Base-by-base conservation (phyloP, 1,140 invertebrate genomes). In the Aphaenogaster rudis region DNA sequence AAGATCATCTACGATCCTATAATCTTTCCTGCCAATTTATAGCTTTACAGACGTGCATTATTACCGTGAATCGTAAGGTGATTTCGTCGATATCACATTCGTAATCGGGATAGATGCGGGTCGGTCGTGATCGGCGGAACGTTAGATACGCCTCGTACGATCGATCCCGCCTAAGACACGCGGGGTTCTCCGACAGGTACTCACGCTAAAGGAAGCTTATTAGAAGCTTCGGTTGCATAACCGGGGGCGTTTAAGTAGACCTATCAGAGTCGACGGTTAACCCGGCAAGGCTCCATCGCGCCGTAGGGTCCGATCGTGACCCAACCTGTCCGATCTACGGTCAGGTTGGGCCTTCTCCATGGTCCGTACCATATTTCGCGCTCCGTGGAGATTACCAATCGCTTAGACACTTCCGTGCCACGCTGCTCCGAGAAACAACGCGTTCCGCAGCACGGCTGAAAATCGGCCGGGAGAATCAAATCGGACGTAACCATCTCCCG, bases 281-380 rank as follows among this genome's bases (percentile, higher is more conserved):
- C 88, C 89, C 45, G 86, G 88, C 91, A 72, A 88, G 76, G 87
- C 76, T 80, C 87, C 48, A 88, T 82, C 81, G 81, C 90, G 80
- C 89, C 91, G 88, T 90, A 92, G 90, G 90, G 89, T 88, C 89
- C 80, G 92, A 66, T 94, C 94, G 93, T 94, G 94, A 94, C 94
- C 93, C 91, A 94, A 94, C 93, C 94, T 94, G 94, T 94, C 93
- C 89, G 94, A 93, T 94, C 89, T 91, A 81, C 79, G 81, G 77
- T 57, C 89, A 90, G 91, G 93, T 92, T 91, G 91, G 90, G 89
- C 87, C 81, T 91, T 92, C 88, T 93, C 88, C 79, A 61, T 86
- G 66, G 64, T 36, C 88, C 91, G 91, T 91, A 88, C 91, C 88
- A 92, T 93, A 94, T 94, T 92, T 94, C 90, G 93, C 93, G 93